Conservation (phyloP, 2,113 vertebrate species). For the Calyptommatus sinebrachiatus region DNA sequence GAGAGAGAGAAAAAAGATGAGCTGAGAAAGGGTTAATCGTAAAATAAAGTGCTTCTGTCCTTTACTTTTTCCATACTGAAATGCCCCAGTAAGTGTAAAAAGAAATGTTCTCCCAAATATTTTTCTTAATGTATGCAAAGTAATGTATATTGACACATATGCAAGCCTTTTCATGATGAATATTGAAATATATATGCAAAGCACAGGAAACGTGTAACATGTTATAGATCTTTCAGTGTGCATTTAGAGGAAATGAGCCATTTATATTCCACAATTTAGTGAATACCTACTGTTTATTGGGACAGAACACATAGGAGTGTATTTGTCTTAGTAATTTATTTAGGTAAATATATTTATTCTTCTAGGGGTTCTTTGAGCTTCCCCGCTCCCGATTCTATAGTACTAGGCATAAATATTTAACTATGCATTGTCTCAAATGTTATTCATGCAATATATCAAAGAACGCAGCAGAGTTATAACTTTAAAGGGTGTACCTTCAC, state of each 20-base stretch:
- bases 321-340: slow-evolving; percentile 89
- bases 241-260: slow-evolving; percentile 86
- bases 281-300: slow-evolving; percentile 88
- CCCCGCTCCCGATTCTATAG: slow-evolving; percentile 72
- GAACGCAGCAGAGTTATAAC: slow-evolving; percentile 74
- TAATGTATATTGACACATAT: slow-evolving; percentile 85
- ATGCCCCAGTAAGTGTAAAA: slow-evolving; percentile 71
- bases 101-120: slow-evolving; percentile 36
- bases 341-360: slow-evolving; percentile 89
- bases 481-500: slow-evolving; percentile 78
- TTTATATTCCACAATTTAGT: slow-evolving; percentile 88
- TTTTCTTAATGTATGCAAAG: slow-evolving; percentile 82
- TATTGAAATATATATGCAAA: slow-evolving; percentile 90
- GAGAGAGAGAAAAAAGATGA: slow-evolving; percentile 79
- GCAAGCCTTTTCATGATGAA: slow-evolving; percentile 84
- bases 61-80: slow-evolving; percentile 37
- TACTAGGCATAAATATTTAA: slow-evolving; percentile 85
- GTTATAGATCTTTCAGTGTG: slow-evolving; percentile 86
- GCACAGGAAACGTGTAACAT: slow-evolving; percentile 81
- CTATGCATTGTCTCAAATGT: slow-evolving; percentile 84
- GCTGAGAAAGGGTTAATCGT: slow-evolving; percentile 88
- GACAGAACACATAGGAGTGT: slow-evolving; percentile 84
- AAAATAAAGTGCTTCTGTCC: slow-evolving; percentile 69
- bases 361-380: slow-evolving; percentile 76
- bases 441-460: slow-evolving; percentile 85